A percentile compares a stretch with the other conserved stretches of the same genome.
Conservation (phyloP, 2,113 vertebrate species). For the Prunella himalayana region DNA sequence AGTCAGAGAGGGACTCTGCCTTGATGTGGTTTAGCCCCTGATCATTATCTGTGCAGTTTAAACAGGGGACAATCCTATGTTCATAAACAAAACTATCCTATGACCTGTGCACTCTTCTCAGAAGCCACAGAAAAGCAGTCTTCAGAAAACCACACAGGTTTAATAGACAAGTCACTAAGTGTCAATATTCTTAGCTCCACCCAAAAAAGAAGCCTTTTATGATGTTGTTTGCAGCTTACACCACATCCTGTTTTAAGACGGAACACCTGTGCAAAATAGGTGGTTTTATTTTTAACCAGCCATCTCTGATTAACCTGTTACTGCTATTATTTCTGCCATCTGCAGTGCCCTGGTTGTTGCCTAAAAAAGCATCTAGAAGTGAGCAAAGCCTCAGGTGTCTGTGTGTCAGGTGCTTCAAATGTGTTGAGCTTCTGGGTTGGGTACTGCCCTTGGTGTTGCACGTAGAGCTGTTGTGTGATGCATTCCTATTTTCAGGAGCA, state of each 20-base stretch:
- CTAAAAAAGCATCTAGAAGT: not conserved
- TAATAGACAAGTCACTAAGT: not conserved
- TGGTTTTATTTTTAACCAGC: constrained; percentile 26
- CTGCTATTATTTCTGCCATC: not conserved
- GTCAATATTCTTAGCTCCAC: not conserved
- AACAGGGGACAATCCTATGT: not conserved
- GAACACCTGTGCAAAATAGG: not conserved
- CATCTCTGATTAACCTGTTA: not conserved
- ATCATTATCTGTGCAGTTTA: not conserved
- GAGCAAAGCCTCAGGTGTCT: not conserved
- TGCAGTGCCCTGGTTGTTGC: not conserved
- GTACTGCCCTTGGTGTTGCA: not conserved
- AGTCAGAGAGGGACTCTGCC: not conserved
- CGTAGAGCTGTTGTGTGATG: rapidly evolving
- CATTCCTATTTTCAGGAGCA: not conserved
- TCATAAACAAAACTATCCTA: not conserved
- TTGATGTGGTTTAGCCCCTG: not conserved
- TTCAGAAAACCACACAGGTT: constrained; percentile 55
- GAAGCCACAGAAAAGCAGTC: not conserved
- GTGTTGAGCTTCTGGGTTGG: not conserved
- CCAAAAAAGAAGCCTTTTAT: not conserved
- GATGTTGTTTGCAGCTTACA: not conserved
- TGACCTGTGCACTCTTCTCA: not conserved
- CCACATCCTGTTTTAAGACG: constrained; percentile 54
- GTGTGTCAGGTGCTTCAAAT: not conserved